Conservation (phyloP, 2,113 vertebrate genomes). For the Eubucco bourcierii region DNA sequence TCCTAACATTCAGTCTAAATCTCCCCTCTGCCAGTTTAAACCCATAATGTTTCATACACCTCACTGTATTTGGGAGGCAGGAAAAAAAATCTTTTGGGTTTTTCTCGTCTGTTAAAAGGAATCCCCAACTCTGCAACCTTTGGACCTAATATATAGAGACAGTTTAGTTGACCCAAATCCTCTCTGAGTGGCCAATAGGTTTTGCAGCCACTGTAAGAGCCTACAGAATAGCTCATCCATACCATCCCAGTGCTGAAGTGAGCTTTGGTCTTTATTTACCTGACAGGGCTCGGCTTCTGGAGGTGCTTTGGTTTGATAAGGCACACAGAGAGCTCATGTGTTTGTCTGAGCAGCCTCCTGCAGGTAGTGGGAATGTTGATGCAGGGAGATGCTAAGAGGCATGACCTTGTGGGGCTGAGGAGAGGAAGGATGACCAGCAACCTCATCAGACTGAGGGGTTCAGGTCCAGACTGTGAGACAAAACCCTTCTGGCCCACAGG, state of each 20-base stretch:
- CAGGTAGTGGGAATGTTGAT: too few relatives aligned
- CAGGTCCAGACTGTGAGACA: accelerated
- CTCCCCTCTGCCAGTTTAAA: too few relatives aligned
- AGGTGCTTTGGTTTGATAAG: not conserved
- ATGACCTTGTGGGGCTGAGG: accelerated
- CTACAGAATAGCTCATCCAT: accelerated
- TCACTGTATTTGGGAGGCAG: not conserved
- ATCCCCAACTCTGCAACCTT: not conserved
- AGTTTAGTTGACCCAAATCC: not conserved
- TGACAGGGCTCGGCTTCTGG: not conserved
- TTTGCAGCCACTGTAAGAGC: not conserved
- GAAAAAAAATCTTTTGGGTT: not conserved
- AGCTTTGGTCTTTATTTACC: not conserved
- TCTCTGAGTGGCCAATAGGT: not conserved
- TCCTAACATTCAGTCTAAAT: too few relatives aligned
- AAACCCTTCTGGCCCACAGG: not conserved
- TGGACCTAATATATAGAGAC: not conserved
- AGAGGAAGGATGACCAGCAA: not conserved
- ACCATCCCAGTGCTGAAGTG: not conserved
- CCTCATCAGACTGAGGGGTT: accelerated
- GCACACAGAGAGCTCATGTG: accelerated
- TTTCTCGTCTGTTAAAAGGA: not conserved
- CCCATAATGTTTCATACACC: too few relatives aligned
- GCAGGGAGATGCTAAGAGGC: not conserved
- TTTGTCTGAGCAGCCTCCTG: not conserved